A percentile compares a stretch with the other conserved stretches of the same genome.
Conservation (phyloP, 1,140 invertebrate genomes). For the Halesus radiatus region DNA sequence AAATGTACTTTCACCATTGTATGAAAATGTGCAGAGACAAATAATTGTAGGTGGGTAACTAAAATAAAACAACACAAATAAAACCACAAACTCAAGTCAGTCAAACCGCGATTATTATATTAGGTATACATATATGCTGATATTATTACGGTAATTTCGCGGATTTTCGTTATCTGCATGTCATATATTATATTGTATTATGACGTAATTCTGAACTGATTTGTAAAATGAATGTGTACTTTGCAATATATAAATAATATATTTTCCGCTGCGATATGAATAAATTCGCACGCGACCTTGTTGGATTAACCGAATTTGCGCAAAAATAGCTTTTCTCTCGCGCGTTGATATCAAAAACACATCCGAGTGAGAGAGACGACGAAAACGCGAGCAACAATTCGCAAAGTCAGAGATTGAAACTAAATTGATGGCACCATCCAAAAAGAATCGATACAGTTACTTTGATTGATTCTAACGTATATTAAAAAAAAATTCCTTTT, state of each 20-base stretch:
- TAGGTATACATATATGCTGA: no score
- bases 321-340: neutral
- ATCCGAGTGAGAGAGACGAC: neutral
- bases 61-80: no score
- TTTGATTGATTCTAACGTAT: neutral
- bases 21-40: no score
- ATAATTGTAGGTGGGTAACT: no score
- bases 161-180: no score
- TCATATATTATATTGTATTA: no score
- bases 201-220: no score
- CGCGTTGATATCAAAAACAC: neutral
- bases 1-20: no score
- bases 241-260: neutral
- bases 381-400: neutral
- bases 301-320: neutral
- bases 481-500: neutral
- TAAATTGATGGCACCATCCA: neutral
- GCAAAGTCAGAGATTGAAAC: neutral
- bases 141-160: no score
- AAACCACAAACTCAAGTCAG: no score
- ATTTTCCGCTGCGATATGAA: neutral
- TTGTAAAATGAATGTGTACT: no score
- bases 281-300: conserved; percentile 3
- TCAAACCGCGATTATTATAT: no score
- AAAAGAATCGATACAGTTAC: neutral